Base-by-base conservation (phyloP, 1,140 invertebrate species). In the Lepidurus apus region DNA sequence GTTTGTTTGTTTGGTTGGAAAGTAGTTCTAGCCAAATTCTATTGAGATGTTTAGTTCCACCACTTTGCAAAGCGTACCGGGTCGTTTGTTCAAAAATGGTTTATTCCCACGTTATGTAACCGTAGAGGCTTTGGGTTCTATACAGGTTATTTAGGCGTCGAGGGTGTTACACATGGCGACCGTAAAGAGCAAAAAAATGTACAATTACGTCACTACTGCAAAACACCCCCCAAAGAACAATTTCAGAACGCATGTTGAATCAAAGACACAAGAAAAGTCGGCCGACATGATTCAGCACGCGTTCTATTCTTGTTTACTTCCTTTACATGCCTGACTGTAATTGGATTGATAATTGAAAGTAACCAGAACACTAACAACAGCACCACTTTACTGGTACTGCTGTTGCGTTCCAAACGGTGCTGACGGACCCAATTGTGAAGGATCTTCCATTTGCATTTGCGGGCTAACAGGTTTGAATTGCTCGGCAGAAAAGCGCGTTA, bases 401-500 rank as follows among this genome's bases (percentile, higher is more conserved):
- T 79, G 78, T 44, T 77, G 75, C 65, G 73, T 24, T 74, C 78
- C 78, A 43, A 79, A 79, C 17, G 73, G 42, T 24, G 78, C 26
- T 42, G 34, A 45, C 0, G 74, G 43, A 21, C 53, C n/a, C 21
- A 65, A 8, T 24, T 79, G 65, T 43, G 73, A 74, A 1, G 78
- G 78, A 8, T 79, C 78, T 79, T 79, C 78, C 73, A 74, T 74
- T 74, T 90, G 86, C 73, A 74, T 74, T 74, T 90, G 86, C 1
- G 92, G 88, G 26, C 88, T 86, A 78, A 91, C 88, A 73, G 94
- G 95, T 86, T 92, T 91, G 85, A 96, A 97, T 83, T 96, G 94
- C 83, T 97, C 95, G 1, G 95, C 94, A 44, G 92, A 91, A 82
- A 95, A 88, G 84, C 94, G 88, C 21, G 94, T 97, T 82, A 98